Evolutionary conservation across 2,888 invertebrate genomes (phyloP), one percentile per base, ranked within the genome.

Genomic region (Peribatodes rhomboidaria): DNA sequence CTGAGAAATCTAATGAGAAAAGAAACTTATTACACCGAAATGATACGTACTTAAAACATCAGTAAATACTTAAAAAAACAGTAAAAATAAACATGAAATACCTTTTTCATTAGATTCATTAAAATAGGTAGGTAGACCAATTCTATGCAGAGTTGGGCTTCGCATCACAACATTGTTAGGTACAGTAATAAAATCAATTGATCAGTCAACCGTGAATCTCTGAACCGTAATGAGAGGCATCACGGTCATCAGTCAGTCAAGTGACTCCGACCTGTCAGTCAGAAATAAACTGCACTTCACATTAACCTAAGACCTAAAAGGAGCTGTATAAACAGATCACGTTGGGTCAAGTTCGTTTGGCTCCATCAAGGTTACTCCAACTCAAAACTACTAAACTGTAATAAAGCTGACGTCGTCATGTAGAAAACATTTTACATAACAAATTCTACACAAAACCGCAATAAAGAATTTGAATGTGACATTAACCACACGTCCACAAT

Each of bases 271-370:
- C 50, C 18, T 62, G 53, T 46, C 54, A 47, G 61, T 46, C 53
- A 68, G 62, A 57, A 47, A 58, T 53, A 57, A 46, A 58, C 52
- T 39, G 46, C 52, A 62, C 31, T 44, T 2, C 39, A 63, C 53
- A 63, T 54, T 47, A 58, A 58, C 33, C 31, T 44, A 71, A 69
- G 65, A 63, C 68, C 63, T 72, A 75, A 73, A 72, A 65, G 49
- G 59, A 56, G 68, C 52, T 64, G 58, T 18, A 64, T 64, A 58
- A 69, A 66, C 65, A 50, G 68, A 68, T 70, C 74, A 69, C 63
- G 70, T 46, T 72, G 74, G 82, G 82, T 86, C 83, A 85, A 83
- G 83, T 81, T 76, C 78, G 69, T 75, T 80, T 73, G 74, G 70
- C 78, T 80, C 76, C 73, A 62, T 57, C 79, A 75, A 78, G 78